Percentiles rank a stretch among this genome's conserved stretches.
Conservation (phyloP, 2,888 invertebrate species). For the Trissolcus brochymenae region DNA sequence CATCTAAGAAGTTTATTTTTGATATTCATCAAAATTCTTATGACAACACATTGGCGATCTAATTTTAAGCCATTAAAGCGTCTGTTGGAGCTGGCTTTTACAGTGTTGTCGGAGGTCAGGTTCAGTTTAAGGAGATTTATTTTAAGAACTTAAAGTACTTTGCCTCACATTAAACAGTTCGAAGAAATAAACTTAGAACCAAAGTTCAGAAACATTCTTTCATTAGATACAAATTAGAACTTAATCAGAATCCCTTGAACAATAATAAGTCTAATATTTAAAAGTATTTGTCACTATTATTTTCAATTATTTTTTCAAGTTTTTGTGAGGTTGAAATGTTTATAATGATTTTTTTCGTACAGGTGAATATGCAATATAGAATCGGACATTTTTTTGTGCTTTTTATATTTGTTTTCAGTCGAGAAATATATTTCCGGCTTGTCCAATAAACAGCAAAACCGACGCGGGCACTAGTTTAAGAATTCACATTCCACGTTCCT, state of each 20-base stretch:
- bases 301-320: too few species aligned
- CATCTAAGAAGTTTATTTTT: not conserved
- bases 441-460: not conserved
- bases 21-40: not conserved
- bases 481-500: conserved; percentile 27
- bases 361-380: too few species aligned
- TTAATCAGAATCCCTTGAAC: not conserved
- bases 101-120: conserved; percentile 25
- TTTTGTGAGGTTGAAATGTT: too few species aligned
- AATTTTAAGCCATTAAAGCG: not conserved
- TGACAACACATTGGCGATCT: not conserved
- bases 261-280: not conserved
- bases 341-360: too few species aligned
- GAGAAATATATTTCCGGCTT: conserved; percentile 6
- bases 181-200: too few species aligned
- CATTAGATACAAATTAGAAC: not conserved
- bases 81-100: not conserved
- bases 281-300: too few species aligned
- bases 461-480: conserved; percentile 15
- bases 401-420: too few species aligned
- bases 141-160: conserved; percentile 6
- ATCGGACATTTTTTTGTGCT: too few species aligned
- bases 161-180: too few species aligned
- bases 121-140: conserved; percentile 7
- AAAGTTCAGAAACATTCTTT: not conserved